Base-by-base conservation (phyloP, 2,888 invertebrate genomes). In the Epinotia demarniana region DNA sequence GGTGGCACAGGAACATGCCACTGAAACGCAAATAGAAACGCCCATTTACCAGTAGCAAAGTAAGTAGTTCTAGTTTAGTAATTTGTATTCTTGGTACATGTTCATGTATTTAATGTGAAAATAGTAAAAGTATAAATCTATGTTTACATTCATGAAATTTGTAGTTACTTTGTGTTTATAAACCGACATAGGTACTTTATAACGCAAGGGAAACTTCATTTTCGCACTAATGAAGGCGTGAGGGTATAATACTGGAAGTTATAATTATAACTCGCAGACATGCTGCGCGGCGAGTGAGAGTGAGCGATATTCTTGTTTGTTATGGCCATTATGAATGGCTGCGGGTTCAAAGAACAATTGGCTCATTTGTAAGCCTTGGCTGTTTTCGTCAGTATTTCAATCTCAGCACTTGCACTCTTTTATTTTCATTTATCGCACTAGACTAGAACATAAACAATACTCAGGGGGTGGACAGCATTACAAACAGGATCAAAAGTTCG, bases 281-380 rank as follows among this genome's bases (percentile, higher is more conserved):
- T 73, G 55, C 19, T 43, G 61, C 68, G 67, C 46, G 23, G 23
- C 39, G 72, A 68, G 43, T 43, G 55, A 13, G 62, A 74, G 68
- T 63, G 74, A 55, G 74, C 57, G 69, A 63, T 74, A 74, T 63
- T 57, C 63, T 46, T 27, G 67, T 62, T 60, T 19, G 12, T 13
- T 58, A 64, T 58, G 77, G 71, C 78, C 78, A 79, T 82, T 81
- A 82, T 81, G 82, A 81, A 81, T 80, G 78, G 81, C 77, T 75
- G 82, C 80, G 80, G 82, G 81, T 82, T 83, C 81, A 83, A 84
- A 84, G 82, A 84, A 85, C 83, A 84, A 82, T 82, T 81, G 81
- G 79, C 76, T 67, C 74, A 73, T 79, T 81, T 81, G 79, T 78
- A 72, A 70, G 57, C 77, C 80, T 81, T 80, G 79, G 77, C 73